Conservation (phyloP, 2,797 vertebrate genomes). For the Ctenopoma kingsleyae region DNA sequence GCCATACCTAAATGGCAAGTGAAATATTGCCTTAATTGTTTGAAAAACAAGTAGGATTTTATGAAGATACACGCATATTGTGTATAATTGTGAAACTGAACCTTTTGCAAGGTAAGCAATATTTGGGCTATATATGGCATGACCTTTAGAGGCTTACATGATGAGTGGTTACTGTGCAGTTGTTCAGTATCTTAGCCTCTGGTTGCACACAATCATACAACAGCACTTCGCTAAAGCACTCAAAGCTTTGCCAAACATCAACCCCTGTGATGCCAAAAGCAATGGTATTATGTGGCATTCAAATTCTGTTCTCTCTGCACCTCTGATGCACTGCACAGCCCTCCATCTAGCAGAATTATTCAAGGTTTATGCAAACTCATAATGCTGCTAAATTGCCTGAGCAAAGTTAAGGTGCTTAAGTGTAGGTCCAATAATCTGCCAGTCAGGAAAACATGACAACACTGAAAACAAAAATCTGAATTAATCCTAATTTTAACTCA, state of each 20-base stretch:
- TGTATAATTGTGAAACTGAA: constrained; percentile 8
- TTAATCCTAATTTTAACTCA: constrained; percentile 47
- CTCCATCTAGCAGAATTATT: constrained; percentile 43
- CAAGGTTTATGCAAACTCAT: constrained; percentile 61
- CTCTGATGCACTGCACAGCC: constrained; percentile 19
- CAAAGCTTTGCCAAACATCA: constrained; percentile 27
- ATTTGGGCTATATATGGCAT: constrained; percentile 23
- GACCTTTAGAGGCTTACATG: constrained; percentile 1
- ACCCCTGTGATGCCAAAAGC: constrained; percentile 11
- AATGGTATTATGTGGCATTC: constrained; percentile 41
- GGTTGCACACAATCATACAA: constrained; percentile 1
- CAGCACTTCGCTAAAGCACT: constrained; percentile 5
- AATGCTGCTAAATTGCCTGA: constrained; percentile 58
- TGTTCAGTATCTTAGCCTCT: constrained; percentile 12
- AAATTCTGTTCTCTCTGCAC: constrained; percentile 23
- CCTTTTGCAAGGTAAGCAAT: constrained; percentile 10
- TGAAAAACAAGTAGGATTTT: constrained; percentile 41
- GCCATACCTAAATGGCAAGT: constrained; percentile 43
- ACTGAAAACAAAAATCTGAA: constrained; percentile 41
- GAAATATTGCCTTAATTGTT: constrained; percentile 45
- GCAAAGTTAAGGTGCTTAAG: constrained; percentile 60
- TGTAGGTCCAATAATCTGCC: constrained; percentile 48
- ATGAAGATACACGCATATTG: constrained; percentile 11
- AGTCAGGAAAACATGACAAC: constrained; percentile 60
- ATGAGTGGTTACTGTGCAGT: not conserved